Evolutionary conservation across 2,888 invertebrate species (phyloP).

Genomic region (Deilephila porcellus): DNA sequence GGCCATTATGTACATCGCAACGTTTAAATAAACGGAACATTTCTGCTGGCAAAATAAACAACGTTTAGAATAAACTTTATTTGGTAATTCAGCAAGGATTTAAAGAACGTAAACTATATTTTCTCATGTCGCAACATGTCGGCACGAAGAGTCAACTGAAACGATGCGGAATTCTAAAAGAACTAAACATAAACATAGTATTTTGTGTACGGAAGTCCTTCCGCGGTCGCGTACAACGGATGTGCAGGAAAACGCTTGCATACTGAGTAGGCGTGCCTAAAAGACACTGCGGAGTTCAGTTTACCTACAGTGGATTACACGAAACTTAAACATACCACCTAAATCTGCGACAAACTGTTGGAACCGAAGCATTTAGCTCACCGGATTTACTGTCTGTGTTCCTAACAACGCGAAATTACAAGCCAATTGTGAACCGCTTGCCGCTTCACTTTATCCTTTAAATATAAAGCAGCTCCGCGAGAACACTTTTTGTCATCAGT

Average conservation of each 20-base stretch:
- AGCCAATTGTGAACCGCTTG: constrained; percentile 45
- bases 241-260: constrained; percentile 83
- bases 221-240: constrained; percentile 82
- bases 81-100: constrained; percentile 51
- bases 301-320: constrained; percentile 80
- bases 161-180: constrained; percentile 79
- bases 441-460: constrained; percentile 47
- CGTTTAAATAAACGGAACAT: constrained; percentile 23
- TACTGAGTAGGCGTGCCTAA: constrained; percentile 84
- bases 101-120: constrained; percentile 69
- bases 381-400: constrained; percentile 59
- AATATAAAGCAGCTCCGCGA: constrained; percentile 15
- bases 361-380: constrained; percentile 64
- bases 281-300: constrained; percentile 83
- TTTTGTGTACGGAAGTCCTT: constrained; percentile 83
- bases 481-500: constrained; percentile 19
- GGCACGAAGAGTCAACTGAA: constrained; percentile 77
- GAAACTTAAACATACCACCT: constrained; percentile 80
- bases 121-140: constrained; percentile 73
- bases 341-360: constrained; percentile 74
- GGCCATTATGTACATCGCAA: constrained; percentile 25
- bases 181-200: constrained; percentile 80
- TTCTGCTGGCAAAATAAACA: constrained; percentile 24
- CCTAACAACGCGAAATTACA: constrained; percentile 56
- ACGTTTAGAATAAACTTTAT: constrained; percentile 29